Base-by-base conservation (phyloP, 2,797 vertebrate genomes). In the Muscicapa striata region DNA sequence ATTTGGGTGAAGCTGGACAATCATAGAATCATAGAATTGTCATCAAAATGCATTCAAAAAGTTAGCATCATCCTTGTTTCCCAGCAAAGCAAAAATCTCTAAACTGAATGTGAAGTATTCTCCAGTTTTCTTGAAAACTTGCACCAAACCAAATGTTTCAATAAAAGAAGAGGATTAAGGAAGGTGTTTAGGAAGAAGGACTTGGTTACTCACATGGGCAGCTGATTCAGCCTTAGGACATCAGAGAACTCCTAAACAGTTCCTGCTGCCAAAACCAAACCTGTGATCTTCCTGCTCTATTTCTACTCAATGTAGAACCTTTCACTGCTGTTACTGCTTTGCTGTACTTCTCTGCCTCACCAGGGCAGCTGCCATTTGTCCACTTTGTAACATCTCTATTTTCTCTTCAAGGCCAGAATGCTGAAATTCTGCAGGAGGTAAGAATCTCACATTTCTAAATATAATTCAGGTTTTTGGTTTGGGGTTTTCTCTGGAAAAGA, bases 171-270 rank as follows among this genome's bases (percentile, higher is more conserved):
- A 54, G 8, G 11, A 57, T 63, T 41, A 36, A 51, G 26, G 32
- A 91, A 72, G 19, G 23, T 4, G 2, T 72, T 87, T 58, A 46
- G 13, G 21, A 68, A 89, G 63, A 81, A 86, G 52, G 45, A 66
- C 43, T 82, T 81, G 5, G 21, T 52, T 91, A 61, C 34, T 90
- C 30, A 86, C 55, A 41, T 48, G 48, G 23, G n/a, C 73, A 88
- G 83, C 80, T 94, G 74, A 90, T 95, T 94, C 85, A 91, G 40
- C 70, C 70, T 90, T 78, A 91, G 87, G 67, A 94, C 55, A 90
- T 84, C 51, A 43, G 51, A 94, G 86, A 92, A 89, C 27, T 88
- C 52, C 62, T 84, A 40, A 93, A 61, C 12, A 75, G 21, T 18
- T 87, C 40, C 41, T 43, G 9, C 15, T 80, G 62, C 63, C 93